These are phyloP conservation scores for Chelonoidis abingdonii DNA, from an alignment of 2,113 vertebrate genomes.

Conservation along the genomic window DNA sequence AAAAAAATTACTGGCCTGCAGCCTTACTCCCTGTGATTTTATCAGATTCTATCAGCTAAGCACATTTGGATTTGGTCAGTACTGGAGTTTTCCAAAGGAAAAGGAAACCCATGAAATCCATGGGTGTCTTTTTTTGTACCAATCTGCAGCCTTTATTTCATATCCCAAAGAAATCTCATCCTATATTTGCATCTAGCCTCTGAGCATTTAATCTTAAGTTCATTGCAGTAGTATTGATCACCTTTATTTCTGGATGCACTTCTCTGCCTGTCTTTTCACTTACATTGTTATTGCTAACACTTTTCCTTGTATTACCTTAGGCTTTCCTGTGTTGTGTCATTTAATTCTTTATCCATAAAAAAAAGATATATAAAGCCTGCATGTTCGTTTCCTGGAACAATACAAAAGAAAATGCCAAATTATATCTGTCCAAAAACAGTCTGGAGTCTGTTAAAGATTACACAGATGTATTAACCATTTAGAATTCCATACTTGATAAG, in stretches of 20 bases:
- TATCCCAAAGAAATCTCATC: neutral
- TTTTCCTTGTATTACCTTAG: neutral
- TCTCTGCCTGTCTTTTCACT: neutral
- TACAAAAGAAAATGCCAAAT: neutral
- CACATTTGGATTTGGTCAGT: conserved; percentile 40
- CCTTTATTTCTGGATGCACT: neutral
- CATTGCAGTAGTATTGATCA: neutral
- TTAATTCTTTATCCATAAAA: neutral
- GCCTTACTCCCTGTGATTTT: neutral
- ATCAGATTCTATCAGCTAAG: conserved; percentile 58
- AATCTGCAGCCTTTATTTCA: neutral
- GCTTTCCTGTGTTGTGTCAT: neutral
- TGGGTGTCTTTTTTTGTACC: neutral
- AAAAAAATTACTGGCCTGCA: conserved; percentile 48
- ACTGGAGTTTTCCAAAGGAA: conserved; percentile 46
- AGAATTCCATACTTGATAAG: neutral
- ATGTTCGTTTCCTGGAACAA: neutral
- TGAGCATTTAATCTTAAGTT: neutral
- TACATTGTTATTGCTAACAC: neutral
- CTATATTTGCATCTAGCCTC: neutral
- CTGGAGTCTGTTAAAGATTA: neutral
- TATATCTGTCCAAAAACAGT: neutral
- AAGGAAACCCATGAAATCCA: neutral
- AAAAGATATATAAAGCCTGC: neutral
- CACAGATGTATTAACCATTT: neutral